These are phyloP conservation scores for Drosophila silvestris DNA, from an alignment of 2,888 invertebrate genomes.

Conservation along the genomic window DNA sequence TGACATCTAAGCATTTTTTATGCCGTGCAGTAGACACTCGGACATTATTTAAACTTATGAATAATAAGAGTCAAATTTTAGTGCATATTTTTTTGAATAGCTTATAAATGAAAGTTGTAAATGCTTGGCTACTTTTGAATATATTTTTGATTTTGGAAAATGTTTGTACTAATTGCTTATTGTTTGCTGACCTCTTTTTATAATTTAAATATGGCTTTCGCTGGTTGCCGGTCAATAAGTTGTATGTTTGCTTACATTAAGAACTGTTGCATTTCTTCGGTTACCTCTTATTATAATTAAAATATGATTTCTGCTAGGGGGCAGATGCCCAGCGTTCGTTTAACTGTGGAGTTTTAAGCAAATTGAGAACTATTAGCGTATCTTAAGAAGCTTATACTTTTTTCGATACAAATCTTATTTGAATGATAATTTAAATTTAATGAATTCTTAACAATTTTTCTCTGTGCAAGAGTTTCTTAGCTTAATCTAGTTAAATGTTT, in stretches of 20 bases:
- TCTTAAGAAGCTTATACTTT: not conserved
- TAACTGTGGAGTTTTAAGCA: not conserved
- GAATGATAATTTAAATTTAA: not conserved
- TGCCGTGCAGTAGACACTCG: not conserved
- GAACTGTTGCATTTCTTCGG: not conserved
- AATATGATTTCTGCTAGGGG: not conserved
- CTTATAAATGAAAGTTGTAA: not conserved
- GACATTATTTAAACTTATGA: not conserved
- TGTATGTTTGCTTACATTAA: too few species aligned
- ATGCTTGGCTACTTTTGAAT: not conserved
- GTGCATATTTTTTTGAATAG: not conserved
- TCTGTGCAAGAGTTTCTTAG: too few species aligned
- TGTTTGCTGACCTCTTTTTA: not conserved
- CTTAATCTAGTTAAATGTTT: not conserved
- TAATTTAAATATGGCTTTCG: not conserved
- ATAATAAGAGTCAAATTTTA: not conserved
- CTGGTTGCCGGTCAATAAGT: not conserved
- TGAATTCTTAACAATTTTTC: not conserved
- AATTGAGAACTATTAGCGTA: not conserved
- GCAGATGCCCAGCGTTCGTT: not conserved
- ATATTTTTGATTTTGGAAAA: not conserved
- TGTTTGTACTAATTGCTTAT: not conserved
- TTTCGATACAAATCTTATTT: not conserved
- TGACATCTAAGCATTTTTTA: not conserved
- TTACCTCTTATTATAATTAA: not conserved